phyloP scores from a whole-genome alignment of 2,797 vertebrate genomes.

The Pelochelys cantorii region DNA sequence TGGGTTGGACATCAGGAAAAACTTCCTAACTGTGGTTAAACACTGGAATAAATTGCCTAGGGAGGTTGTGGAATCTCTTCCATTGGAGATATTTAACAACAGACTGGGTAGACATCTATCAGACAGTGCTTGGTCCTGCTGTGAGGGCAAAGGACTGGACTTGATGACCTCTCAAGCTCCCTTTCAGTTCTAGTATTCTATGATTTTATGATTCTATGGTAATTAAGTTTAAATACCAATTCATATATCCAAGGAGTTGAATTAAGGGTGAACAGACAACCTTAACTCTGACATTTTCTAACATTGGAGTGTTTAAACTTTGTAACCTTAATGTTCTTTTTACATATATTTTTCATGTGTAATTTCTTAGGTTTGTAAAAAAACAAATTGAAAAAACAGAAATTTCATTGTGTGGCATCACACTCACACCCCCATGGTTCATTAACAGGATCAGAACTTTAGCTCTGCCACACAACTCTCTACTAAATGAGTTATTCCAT shows the following conservation, averaged over 20 bases:
- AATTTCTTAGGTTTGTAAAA: not conserved
- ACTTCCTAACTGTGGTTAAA: no score
- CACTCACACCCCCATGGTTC: not conserved
- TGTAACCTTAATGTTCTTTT: not conserved
- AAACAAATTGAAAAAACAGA: not conserved
- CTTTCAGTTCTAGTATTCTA: no score
- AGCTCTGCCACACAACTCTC: not conserved
- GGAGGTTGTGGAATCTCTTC: no score
- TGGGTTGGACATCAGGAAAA: no score
- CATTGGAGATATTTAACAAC: no score
- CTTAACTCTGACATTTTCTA: not conserved
- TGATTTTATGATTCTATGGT: no score
- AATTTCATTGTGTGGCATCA: not conserved
- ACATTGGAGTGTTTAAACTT: not conserved
- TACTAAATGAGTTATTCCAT: not conserved
- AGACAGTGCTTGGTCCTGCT: no score
- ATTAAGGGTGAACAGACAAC: not conserved
- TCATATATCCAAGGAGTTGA: not conserved
- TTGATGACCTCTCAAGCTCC: no score
- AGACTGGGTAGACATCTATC: no score
- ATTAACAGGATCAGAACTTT: not conserved
- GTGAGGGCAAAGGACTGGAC: no score
- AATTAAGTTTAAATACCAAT: not conserved
- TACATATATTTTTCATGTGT: not conserved
- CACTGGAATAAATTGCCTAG: no score